phyloP scores from a whole-genome alignment of 2,113 vertebrate species.

The Cyphomyrus plagiostoma region DNA sequence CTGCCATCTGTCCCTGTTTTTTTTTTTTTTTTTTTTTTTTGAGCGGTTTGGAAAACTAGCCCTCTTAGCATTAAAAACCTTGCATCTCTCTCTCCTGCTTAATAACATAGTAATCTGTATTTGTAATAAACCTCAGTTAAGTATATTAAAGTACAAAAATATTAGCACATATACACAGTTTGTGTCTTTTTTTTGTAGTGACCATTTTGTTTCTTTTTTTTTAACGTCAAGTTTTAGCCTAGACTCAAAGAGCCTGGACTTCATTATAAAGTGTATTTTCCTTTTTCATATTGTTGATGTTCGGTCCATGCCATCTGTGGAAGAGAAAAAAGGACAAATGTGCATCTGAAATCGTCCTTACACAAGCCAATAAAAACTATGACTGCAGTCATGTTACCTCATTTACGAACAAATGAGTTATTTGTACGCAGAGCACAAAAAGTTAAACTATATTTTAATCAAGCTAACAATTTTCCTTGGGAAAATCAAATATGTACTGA shows the following conservation, averaged over 20 bases:
- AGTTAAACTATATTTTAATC: neutral
- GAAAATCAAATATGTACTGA: neutral
- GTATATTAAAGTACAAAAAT: conserved; percentile 90
- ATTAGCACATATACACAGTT: conserved; percentile 80
- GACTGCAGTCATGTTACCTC: neutral
- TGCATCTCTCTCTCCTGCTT: conserved; percentile 48
- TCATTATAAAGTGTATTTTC: conserved; percentile 45
- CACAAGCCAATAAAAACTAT: neutral
- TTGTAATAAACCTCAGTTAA: conserved; percentile 86
- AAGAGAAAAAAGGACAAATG: neutral
- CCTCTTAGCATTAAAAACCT: conserved; percentile 29
- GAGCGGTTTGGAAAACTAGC: conserved; percentile 45
- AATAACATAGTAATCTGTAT: conserved; percentile 72
- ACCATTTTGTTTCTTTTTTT: conserved; percentile 48
- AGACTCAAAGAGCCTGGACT: conserved; percentile 56
- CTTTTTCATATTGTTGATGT: conserved; percentile 84
- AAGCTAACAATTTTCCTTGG: neutral
- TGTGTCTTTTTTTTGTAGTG: conserved; percentile 71
- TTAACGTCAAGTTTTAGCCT: conserved; percentile 63
- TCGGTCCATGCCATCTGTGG: conserved; percentile 84
- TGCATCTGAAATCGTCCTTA: neutral
- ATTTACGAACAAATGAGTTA: neutral
- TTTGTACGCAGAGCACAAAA: neutral
- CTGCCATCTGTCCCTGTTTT: conserved; percentile 36
- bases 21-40: conserved; percentile 21